phyloP scores from a whole-genome alignment of 2,888 invertebrate genomes.

The Phymatocera aterrima region DNA sequence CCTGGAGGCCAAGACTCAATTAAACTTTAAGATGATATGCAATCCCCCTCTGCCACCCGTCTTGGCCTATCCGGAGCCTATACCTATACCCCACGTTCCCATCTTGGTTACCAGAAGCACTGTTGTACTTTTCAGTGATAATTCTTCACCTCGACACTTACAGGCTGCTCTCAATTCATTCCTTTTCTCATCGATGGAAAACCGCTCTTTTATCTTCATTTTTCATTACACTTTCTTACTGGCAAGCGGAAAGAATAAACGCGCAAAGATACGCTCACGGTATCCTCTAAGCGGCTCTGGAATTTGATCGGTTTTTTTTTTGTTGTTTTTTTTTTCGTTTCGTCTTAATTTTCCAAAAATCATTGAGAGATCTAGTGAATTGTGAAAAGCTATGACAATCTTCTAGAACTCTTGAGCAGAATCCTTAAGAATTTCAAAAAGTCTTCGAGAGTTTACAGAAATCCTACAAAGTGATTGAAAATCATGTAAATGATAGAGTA shows the following conservation, averaged over 20 bases:
- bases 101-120: conserved; percentile 7
- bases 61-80: conserved; percentile 47
- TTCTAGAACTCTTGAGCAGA: neutral
- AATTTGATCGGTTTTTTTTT: too few species aligned
- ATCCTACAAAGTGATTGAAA: neutral
- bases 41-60: conserved; percentile 53
- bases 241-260: neutral
- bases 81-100: conserved; percentile 6
- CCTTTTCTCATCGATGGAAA: conserved; percentile 7
- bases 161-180: conserved; percentile 13
- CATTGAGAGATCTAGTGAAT: neutral
- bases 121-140: conserved; percentile 26
- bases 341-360: neutral
- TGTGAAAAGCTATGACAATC: neutral
- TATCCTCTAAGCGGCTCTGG: too few species aligned
- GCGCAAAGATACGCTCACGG: neutral
- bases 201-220: neutral
- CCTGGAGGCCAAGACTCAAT: conserved; percentile 81
- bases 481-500: too few species aligned
- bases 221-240: too few species aligned
- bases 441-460: neutral
- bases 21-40: conserved; percentile 85
- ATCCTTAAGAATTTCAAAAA: neutral
- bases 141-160: conserved; percentile 36
- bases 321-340: too few species aligned